Conservation (phyloP, 2,888 invertebrate species). For the Amblyteles armatorius region DNA sequence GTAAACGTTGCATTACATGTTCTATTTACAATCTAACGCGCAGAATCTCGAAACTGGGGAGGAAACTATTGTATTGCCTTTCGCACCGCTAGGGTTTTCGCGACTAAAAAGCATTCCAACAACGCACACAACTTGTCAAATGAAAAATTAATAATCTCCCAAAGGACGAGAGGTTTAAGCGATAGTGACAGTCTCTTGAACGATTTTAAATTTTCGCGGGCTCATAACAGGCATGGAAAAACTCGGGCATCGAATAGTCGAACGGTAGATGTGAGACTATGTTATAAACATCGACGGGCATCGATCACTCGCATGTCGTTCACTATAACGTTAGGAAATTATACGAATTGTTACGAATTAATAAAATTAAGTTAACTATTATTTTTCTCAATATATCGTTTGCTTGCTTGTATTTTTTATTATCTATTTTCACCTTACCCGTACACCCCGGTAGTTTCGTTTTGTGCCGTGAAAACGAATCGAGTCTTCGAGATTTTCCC, state of each 20-base stretch:
- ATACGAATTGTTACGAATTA: neutral
- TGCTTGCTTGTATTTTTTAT: neutral
- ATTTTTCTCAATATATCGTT: neutral
- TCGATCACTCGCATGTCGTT: no score
- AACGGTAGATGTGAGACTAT: no score
- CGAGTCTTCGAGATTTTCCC: neutral
- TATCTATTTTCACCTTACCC: neutral
- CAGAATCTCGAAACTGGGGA: conserved; percentile 17
- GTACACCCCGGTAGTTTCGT: neutral
- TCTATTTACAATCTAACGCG: conserved; percentile 1
- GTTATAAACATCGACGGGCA: no score
- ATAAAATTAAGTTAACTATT: neutral
- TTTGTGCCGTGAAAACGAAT: neutral
- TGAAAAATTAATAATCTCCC: neutral
- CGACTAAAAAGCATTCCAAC: neutral
- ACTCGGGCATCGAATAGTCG: neutral
- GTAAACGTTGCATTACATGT: conserved; percentile 62
- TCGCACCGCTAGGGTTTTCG: neutral
- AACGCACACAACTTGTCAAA: neutral
- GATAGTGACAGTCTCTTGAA: neutral
- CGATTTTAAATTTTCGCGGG: conserved; percentile 47
- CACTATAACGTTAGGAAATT: neutral
- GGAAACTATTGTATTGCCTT: neutral
- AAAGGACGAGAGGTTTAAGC: neutral
- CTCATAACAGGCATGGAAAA: neutral